Percentiles rank a stretch among this genome's conserved stretches.
Evolutionary conservation across 2,888 invertebrate species (phyloP).

Genomic region (Saturnia japonica): DNA sequence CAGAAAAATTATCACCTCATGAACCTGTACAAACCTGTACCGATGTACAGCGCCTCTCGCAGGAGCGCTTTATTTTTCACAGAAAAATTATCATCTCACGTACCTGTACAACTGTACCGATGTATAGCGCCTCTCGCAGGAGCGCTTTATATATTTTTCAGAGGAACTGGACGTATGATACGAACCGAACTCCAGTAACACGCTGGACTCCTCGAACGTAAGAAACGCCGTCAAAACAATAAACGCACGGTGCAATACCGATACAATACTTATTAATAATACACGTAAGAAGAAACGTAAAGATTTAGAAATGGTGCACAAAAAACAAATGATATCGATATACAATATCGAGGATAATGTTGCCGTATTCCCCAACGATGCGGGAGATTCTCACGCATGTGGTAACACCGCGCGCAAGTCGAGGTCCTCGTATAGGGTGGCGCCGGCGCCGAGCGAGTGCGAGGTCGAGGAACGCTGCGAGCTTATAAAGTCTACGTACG

Average conservation of each 20-base stretch:
- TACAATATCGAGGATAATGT: slow-evolving; percentile 60
- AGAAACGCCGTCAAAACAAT: slow-evolving; percentile 53
- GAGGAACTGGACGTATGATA: slow-evolving; percentile 93
- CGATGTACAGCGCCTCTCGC: no score
- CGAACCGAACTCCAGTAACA: slow-evolving; percentile 56
- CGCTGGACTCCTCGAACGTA: slow-evolving; percentile 56
- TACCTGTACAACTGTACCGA: no score
- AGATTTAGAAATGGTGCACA: slow-evolving; percentile 68
- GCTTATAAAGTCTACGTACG: slow-evolving; percentile 72
- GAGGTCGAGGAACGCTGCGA: slow-evolving; percentile 73
- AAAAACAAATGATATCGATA: slow-evolving; percentile 58
- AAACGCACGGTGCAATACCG: slow-evolving; percentile 42
- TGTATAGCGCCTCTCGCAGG: no score
- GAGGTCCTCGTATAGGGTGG: slow-evolving; percentile 63
- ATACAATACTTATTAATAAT: slow-evolving; percentile 21
- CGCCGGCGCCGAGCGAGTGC: slow-evolving; percentile 61
- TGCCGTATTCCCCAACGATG: slow-evolving; percentile 40
- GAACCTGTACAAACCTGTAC: no score
- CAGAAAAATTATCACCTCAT: no score
- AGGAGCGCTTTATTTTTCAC: no score
- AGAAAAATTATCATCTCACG: no score
- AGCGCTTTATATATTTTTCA: no score
- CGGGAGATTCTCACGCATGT: slow-evolving; percentile 29
- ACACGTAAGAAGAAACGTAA: slow-evolving; percentile 53
- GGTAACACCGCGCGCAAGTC: slow-evolving; percentile 37